Base-by-base conservation (phyloP, 2,113 vertebrate genomes). In the Grammomys dolichurus region DNA sequence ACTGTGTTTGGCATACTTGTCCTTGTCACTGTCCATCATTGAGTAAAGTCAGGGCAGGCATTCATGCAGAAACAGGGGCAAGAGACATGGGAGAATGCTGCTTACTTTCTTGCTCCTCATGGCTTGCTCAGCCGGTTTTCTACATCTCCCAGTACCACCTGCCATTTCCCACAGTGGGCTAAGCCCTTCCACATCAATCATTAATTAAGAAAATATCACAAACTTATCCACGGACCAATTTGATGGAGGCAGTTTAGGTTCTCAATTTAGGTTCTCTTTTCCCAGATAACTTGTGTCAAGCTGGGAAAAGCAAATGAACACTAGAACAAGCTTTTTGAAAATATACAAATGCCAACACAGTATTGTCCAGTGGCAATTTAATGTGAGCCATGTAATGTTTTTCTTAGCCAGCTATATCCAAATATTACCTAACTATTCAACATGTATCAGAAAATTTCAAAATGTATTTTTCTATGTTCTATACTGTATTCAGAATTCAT, bases 401-500 rank as follows among this genome's bases (percentile, higher is more conserved):
- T 96, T 87, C 63, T 95, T 92, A 92, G 56, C 36, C 12, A 58
- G 31, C 8, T 92, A 4, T 73, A 43, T 80, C 24, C 48, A 76
- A 43, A 8, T 87, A 20, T 56, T 72, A 73, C n/a, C 24, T 94
- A 89, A 94, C n/a, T 63, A 28, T 63, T 97, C n/a, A 88, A 89
- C 16, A 69, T 77, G 36, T 86, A 78, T 95, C 26, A 93, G 72
- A 89, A 95, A 89, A 69, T n/a, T 51, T 65, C 46, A 40, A 95
- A 77, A 76, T 84, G 28, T 88, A 60, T 28, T 94, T 88, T 76
- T 36, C 36, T 54, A 82, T 63, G 31, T 90, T 77, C 87, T 87
- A 36, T 90, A 56, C 33, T 87, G 10, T 95, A 67, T 95, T 90
- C 54, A 82, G 76, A 95, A 20, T 88, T 33, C 81, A 69, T 9